A percentile compares a stretch with the other conserved stretches of the same genome.
Evolutionary conservation across 2,797 vertebrate genomes (phyloP).

Genomic region (Coilia nasus): DNA sequence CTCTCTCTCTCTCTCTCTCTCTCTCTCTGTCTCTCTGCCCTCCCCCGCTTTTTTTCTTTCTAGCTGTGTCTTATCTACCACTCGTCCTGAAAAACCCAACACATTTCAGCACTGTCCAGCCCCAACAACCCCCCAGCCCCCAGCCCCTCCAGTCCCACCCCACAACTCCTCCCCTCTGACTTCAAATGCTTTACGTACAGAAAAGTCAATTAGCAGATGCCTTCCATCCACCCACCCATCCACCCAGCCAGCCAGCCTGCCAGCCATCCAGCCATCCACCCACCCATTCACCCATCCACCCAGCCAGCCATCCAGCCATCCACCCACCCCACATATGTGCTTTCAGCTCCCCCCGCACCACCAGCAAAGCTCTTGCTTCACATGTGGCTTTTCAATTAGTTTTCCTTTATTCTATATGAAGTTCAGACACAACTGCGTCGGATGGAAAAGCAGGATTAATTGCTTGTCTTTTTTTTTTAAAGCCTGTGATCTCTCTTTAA

Average conservation of each 20-base stretch:
- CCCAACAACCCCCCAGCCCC: background rate
- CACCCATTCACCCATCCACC: background rate
- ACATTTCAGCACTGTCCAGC: constrained; percentile 15
- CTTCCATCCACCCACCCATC: background rate
- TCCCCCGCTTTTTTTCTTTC: background rate
- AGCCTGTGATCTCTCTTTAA: background rate
- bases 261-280: background rate
- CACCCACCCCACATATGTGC: background rate
- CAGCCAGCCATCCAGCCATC: background rate
- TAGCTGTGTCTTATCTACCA: background rate
- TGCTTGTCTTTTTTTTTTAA: background rate
- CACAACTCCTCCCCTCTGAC: background rate
- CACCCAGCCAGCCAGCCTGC: too few relatives aligned
- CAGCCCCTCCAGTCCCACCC: background rate
- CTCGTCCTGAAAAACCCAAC: background rate
- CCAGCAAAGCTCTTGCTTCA: background rate
- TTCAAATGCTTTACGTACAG: constrained; percentile 13
- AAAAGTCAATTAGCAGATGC: background rate
- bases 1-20: background rate
- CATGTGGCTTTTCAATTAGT: constrained; percentile 19
- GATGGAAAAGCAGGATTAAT: background rate
- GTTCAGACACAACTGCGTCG: background rate
- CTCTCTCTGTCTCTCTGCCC: background rate
- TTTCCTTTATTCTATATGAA: background rate
- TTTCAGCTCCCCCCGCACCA: background rate